Conservation (phyloP, 2,797 vertebrate species). For the Petrocephalus schoutedeni region DNA sequence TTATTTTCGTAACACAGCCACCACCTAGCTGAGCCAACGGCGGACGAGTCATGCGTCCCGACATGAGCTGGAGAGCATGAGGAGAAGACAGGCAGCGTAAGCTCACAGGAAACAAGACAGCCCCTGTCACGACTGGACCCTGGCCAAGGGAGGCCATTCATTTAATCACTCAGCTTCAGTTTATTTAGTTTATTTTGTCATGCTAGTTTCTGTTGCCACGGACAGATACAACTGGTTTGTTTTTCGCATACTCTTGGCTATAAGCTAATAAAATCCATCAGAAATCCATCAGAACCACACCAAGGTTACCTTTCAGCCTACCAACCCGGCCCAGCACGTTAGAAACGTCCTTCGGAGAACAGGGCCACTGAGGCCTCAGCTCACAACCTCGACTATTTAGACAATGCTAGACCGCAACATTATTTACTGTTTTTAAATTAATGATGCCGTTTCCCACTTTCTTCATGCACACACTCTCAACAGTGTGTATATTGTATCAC, state of each 20-base stretch:
- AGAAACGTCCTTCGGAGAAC: not conserved
- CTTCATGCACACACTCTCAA: too few relatives aligned
- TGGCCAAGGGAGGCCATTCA: not conserved
- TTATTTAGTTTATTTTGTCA: not conserved
- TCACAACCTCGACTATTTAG: not conserved
- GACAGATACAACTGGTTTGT: not conserved
- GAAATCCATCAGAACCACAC: not conserved
- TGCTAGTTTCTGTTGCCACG: not conserved
- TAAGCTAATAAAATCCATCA: not conserved
- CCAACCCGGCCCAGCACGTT: too few relatives aligned
- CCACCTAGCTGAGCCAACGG: not conserved
- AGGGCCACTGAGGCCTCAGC: not conserved
- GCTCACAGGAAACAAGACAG: not conserved
- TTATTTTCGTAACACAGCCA: not conserved
- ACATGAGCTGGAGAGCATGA: not conserved
- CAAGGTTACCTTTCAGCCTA: not conserved
- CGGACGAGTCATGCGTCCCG: not conserved
- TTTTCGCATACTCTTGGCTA: not conserved
- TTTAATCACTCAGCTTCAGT: not conserved
- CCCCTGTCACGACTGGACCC: not conserved
- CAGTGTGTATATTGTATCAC: too few relatives aligned
- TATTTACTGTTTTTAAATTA: too few relatives aligned
- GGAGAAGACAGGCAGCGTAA: not conserved
- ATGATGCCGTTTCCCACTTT: too few relatives aligned
- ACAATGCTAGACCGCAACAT: too few relatives aligned